Evolutionary conservation across 2,888 invertebrate species (phyloP), one percentile per base, ranked within the genome.

Genomic region (Agrilus cyanescens): DNA sequence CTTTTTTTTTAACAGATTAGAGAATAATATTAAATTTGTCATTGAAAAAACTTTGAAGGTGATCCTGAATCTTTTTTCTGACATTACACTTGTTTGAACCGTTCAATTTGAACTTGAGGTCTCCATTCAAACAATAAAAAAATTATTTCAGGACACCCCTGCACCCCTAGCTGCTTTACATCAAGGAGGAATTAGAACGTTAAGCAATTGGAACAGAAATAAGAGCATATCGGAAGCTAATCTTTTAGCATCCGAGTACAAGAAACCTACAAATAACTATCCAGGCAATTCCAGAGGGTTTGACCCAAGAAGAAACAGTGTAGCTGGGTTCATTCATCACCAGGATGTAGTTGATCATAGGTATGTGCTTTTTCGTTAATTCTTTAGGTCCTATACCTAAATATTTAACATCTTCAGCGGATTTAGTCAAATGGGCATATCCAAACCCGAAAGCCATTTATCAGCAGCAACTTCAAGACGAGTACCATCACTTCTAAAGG

Each of bases 191-290:
- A 77, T 81, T 50, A 66, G 78, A 20, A 72, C 75, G 12, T 49
- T 46, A 14, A 45, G 38, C 12, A 40, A 38, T 16, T 68, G 67
- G 63, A 62, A 59, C 43, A 56, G 70, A 44, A 68, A 70, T 43
- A 82, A 82, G 57, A 88, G 88, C 47, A 80, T 82, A 52, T 89
- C 89, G 54, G 91, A 91, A 63, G 90, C 90, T 8, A 90, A 91
- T 69, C 69, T 91, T 15, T 67, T 90, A 33, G 76, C 78, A 2
- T 70, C 74, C 2, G 79, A 79, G 33, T 74, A 74, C 18, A 68
- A 57, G 38, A 58, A 61, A 48, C 57, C 57, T n/a, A 54, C 55
- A 42, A 55, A 55, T 40, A 50, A 52, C 16, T 53, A 53, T 8
- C 51, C 52, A 6, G 44, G 45, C 15, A 68, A 73, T 14, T 51